These are phyloP conservation scores for Ammospiza nelsoni DNA, from an alignment of 2,113 vertebrate genomes.

Conservation along the genomic window DNA sequence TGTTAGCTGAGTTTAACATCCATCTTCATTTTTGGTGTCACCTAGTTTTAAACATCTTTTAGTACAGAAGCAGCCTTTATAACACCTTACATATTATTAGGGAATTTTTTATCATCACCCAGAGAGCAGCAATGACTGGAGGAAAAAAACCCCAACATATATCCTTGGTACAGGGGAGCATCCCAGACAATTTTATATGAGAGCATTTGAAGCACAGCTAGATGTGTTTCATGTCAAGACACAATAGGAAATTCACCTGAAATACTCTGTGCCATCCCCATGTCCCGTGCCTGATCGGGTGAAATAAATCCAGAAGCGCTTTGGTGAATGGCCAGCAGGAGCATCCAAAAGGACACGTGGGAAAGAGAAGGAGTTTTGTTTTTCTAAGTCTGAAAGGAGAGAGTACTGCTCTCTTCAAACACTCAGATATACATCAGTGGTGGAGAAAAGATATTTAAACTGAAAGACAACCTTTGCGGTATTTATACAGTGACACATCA, in stretches of 20 bases:
- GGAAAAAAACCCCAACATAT: not conserved
- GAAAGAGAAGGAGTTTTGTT: not conserved
- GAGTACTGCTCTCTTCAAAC: not conserved
- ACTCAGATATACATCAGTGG: not conserved
- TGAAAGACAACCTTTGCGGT: not conserved
- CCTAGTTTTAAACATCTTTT: not conserved
- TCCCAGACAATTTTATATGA: not conserved
- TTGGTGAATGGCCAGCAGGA: not conserved
- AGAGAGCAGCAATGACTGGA: not conserved
- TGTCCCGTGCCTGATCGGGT: not conserved
- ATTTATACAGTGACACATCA: not conserved
- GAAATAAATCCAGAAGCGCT: not conserved
- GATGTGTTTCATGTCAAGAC: not conserved
- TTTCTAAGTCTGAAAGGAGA: not conserved
- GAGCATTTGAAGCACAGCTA: not conserved
- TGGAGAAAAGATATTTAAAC: not conserved
- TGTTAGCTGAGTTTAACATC: not conserved
- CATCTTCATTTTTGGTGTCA: not conserved
- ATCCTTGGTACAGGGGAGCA: not conserved
- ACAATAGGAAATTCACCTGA: not conserved
- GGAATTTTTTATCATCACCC: not conserved
- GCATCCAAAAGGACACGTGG: not conserved
- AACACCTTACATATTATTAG: not conserved
- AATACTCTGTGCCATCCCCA: not conserved
- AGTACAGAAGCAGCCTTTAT: not conserved